phyloP scores from a whole-genome alignment of 2,797 vertebrate genomes.

The Myiothlypis chrysogaster region DNA sequence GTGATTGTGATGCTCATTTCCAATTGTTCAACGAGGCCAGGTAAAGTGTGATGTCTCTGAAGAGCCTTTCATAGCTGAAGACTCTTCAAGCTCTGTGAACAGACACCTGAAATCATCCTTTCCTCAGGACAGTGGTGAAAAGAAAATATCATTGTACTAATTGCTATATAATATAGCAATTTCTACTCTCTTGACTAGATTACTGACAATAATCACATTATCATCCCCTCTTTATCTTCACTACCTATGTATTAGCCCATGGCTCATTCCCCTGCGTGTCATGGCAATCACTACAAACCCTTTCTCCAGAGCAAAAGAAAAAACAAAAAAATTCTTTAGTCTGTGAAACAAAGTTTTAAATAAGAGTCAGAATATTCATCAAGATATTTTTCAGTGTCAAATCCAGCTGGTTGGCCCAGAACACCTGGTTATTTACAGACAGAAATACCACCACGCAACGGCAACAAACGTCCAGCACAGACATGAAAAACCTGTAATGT shows the following conservation, averaged over 20 bases:
- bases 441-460: not conserved
- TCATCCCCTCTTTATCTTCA: not conserved
- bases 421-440: not conserved
- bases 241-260: rapidly evolving
- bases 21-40: not conserved
- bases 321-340: not conserved
- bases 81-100: not conserved
- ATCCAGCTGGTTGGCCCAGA: not conserved
- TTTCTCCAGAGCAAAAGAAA: not conserved
- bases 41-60: not conserved
- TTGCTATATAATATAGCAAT: not conserved
- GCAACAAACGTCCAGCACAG: not conserved
- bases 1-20: not conserved
- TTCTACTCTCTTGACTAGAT: not conserved
- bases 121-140: not conserved
- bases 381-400: not conserved
- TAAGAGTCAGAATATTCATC: not conserved
- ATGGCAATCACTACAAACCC: not conserved
- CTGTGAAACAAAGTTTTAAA: not conserved
- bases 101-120: not conserved
- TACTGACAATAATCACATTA: not conserved
- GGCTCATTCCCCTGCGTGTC: rapidly evolving
- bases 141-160: not conserved
- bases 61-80: not conserved
- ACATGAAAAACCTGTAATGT: not conserved